phyloP scores from a whole-genome alignment of 2,888 invertebrate species.

The Nymphalis urticae region DNA sequence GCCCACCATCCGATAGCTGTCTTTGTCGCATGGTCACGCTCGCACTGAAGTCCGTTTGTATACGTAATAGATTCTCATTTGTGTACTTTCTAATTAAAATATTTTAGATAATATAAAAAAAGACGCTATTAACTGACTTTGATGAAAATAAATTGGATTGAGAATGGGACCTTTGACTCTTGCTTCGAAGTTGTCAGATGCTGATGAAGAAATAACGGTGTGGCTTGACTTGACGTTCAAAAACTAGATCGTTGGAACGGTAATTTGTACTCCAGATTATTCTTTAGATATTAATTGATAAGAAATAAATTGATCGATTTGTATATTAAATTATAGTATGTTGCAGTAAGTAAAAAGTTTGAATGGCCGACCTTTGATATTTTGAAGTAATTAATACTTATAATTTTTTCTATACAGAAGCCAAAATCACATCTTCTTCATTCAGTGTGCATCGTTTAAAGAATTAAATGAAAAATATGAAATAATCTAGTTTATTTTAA shows the following conservation, averaged over 20 bases:
- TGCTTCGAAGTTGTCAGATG: slow-evolving; percentile 39
- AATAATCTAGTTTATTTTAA: no score
- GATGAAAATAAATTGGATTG: slow-evolving; percentile 62
- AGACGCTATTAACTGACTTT: slow-evolving; percentile 50
- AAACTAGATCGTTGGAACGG: slow-evolving; percentile 10
- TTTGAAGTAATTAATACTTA: no score
- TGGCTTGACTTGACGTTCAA: slow-evolving; percentile 17
- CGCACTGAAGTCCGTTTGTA: slow-evolving; percentile 52
- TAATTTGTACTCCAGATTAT: not conserved
- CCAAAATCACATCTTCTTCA: no score
- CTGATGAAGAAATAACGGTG: slow-evolving; percentile 40
- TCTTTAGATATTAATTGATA: not conserved
- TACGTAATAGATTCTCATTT: slow-evolving; percentile 66
- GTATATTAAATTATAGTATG: no score
- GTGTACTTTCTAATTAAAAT: slow-evolving; percentile 73
- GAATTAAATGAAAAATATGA: no score
- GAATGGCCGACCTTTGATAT: no score
- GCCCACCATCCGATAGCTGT: slow-evolving; percentile 59
- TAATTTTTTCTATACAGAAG: no score
- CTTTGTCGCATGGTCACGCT: slow-evolving; percentile 72
- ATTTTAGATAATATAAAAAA: slow-evolving; percentile 49
- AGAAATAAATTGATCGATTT: slow-evolving; percentile 4
- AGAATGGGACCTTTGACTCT: slow-evolving; percentile 43
- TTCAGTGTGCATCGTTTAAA: no score
- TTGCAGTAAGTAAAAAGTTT: no score